Base-by-base conservation (phyloP, 1,140 invertebrate genomes). In the Atta colombica region DNA sequence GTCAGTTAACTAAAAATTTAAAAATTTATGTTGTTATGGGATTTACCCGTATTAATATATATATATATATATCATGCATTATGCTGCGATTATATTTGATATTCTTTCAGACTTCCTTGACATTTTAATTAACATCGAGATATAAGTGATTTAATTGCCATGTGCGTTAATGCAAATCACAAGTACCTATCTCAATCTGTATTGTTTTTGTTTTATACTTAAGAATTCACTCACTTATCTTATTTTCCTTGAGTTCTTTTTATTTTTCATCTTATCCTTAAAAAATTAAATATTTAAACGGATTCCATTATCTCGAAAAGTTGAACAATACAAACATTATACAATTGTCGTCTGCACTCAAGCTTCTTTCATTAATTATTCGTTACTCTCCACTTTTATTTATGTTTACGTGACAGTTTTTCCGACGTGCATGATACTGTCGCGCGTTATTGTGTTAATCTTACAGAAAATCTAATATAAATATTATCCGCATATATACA, bases 61-160 rank as follows among this genome's bases (percentile, higher is more conserved):
- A 82, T 82, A 82, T 82, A 21, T 81, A 60, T 21, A 72, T 45
- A 18, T 49, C 2, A 35, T 21, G 35, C 3, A 55, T 60, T 72
- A 78, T 49, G 35, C 21, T 14, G 16, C 53, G 21, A 5, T 71
- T 31, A 60, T 21, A 28, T 21, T 53, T n/a, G 21, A 63, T 61
- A 39, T 63, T 51, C 25, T 51, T 53, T 45, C 7, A 55, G 55
- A 80, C n/a, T 74, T 39, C 18, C 18, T 10, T 45, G 39, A 61
- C 7, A 25, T 49, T 61, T 35, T 49, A 21, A 63, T 74, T 35
- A 84, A 61, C 16, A 28, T 51, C 28, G 28, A 49, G 18, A 74
- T 74, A 58, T 35, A 35, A 82, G 16, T 18, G n/a, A 71, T 69
- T 81, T 35, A 69, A 71, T 75, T 63, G 18, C 28, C 21, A 14